These are phyloP conservation scores for Macroramphosus scolopax DNA, from an alignment of 2,797 vertebrate genomes.

Conservation along the genomic window DNA sequence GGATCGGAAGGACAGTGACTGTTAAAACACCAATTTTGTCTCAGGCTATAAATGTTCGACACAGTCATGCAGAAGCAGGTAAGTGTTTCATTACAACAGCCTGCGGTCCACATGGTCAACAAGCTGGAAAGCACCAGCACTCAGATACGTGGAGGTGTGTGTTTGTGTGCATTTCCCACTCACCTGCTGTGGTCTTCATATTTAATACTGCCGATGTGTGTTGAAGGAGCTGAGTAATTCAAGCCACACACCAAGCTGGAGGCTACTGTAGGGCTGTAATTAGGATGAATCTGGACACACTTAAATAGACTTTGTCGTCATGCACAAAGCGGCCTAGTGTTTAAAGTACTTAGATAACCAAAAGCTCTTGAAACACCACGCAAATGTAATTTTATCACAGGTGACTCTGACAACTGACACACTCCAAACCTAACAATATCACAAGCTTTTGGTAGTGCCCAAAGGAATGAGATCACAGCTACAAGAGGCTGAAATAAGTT, in stretches of 20 bases:
- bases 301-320: too few relatives aligned
- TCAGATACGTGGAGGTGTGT: neutral
- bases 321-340: neutral
- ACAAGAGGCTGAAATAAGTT: too few relatives aligned
- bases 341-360: neutral
- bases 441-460: too few relatives aligned
- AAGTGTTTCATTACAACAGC: neutral
- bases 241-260: neutral
- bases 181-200: neutral
- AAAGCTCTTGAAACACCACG: too few relatives aligned
- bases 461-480: neutral
- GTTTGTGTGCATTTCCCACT: neutral
- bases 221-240: neutral
- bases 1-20: neutral
- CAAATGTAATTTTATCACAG: too few relatives aligned
- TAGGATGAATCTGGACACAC: neutral
- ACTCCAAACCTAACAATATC: too few relatives aligned
- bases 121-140: neutral
- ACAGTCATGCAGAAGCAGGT: slow-evolving; percentile 1
- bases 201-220: neutral
- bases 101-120: neutral
- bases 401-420: too few relatives aligned
- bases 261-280: neutral
- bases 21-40: slow-evolving; percentile 9
- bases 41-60: neutral